These are phyloP conservation scores for Eulemur macaco DNA, from an alignment of 2,113 vertebrate species.

Conservation along the genomic window DNA sequence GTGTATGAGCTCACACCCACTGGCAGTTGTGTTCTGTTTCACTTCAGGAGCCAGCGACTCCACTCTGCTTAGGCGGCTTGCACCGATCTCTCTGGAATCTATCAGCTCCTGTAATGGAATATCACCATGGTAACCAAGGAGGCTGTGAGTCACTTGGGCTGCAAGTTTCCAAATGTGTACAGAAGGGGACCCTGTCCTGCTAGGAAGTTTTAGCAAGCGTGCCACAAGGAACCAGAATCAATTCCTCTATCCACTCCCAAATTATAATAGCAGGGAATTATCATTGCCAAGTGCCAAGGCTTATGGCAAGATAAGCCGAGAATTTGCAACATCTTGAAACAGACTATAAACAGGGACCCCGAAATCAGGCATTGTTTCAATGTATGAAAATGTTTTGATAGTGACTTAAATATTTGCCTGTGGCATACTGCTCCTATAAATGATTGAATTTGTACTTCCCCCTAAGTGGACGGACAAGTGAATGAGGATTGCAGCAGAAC, in stretches of 20 bases:
- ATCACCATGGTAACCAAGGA: constrained; percentile 90
- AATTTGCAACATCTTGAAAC: accelerated
- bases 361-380: neutral
- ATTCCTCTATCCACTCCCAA: neutral
- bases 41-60: constrained; percentile 88
- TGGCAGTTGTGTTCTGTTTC: constrained; percentile 87
- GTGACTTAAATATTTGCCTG: neutral
- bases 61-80: constrained; percentile 90
- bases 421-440: accelerated
- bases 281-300: neutral
- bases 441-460: accelerated
- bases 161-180: constrained; percentile 47
- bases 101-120: constrained; percentile 94
- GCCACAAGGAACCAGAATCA: neutral
- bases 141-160: constrained; percentile 69
- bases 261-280: neutral
- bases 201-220: constrained; percentile 12
- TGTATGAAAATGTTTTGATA: accelerated
- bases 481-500: neutral
- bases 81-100: constrained; percentile 91
- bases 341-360: accelerated
- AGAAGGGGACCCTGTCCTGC: constrained; percentile 22
- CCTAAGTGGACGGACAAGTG: neutral
- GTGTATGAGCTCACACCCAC: constrained; percentile 90
- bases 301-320: neutral